Evolutionary conservation across 2,888 invertebrate species (phyloP).

Genomic region (Calameuta filiformis): DNA sequence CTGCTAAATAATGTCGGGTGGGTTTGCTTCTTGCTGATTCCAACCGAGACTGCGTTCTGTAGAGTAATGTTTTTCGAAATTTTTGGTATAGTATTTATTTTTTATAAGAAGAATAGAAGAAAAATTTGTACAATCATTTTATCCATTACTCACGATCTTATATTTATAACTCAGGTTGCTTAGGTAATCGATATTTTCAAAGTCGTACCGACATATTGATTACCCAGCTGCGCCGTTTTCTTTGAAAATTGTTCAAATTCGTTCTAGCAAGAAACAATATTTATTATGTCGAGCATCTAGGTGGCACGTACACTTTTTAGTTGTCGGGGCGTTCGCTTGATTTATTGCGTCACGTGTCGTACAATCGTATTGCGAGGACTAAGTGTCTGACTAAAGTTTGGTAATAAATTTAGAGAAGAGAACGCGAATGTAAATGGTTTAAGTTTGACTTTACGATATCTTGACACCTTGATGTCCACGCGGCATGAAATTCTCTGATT

Average conservation of each 20-base stretch:
- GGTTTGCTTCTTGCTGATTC: no score
- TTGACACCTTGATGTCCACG: background rate
- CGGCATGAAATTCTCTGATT: background rate
- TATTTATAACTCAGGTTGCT: no score
- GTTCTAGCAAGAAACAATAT: no score
- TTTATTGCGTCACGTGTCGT: background rate
- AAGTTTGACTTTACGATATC: background rate
- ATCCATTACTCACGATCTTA: no score
- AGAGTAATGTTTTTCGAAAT: background rate
- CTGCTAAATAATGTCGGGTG: background rate
- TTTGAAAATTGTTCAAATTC: no score
- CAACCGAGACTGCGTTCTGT: no score
- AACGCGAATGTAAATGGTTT: background rate
- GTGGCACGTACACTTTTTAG: no score
- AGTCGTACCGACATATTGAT: no score
- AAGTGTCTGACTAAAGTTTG: background rate
- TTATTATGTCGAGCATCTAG: no score
- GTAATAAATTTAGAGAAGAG: background rate
- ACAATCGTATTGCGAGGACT: background rate
- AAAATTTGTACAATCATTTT: background rate
- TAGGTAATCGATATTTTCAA: no score
- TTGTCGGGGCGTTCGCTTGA: background rate
- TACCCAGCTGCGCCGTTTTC: no score
- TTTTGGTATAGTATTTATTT: background rate
- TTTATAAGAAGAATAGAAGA: background rate